These are phyloP conservation scores for Eretmochelys imbricata DNA, from an alignment of 2,113 vertebrate genomes.

Conservation along the genomic window DNA sequence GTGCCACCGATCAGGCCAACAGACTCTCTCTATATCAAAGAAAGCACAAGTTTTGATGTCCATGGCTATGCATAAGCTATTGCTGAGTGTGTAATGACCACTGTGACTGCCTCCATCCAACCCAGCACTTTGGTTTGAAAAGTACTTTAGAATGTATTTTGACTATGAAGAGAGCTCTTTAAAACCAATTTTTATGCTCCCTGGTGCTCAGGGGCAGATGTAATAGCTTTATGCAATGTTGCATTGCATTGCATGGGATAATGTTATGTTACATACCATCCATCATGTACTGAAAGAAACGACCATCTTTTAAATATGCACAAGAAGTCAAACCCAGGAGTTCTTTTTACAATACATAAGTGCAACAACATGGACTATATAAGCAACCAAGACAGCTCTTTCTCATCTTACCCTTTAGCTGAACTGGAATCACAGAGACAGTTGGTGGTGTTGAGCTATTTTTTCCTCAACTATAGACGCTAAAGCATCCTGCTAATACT, in stretches of 20 bases:
- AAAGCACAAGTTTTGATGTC: neutral
- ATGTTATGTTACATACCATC: conserved; percentile 34
- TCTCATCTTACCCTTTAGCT: neutral
- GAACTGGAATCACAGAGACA: neutral
- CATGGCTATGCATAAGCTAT: neutral
- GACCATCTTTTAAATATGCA: neutral
- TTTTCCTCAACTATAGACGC: neutral
- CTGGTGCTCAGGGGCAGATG: conserved; percentile 19
- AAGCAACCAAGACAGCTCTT: neutral
- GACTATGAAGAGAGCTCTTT: conserved; percentile 18
- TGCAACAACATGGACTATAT: neutral
- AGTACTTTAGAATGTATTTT: conserved; percentile 9
- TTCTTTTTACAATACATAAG: conserved; percentile 11
- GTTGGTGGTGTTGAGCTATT: neutral
- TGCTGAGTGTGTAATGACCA: conserved; percentile 10
- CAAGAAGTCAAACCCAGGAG: neutral
- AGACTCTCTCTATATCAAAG: neutral
- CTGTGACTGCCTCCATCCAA: neutral
- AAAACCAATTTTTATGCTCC: conserved; percentile 51
- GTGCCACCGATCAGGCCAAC: neutral
- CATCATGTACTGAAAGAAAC: neutral
- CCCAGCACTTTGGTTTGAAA: conserved; percentile 31
- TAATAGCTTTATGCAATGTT: conserved; percentile 50
- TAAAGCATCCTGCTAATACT: conserved; percentile 3
- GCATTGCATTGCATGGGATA: neutral